Evolutionary conservation across 2,888 invertebrate genomes (phyloP).

Genomic region (Aromia moschata): DNA sequence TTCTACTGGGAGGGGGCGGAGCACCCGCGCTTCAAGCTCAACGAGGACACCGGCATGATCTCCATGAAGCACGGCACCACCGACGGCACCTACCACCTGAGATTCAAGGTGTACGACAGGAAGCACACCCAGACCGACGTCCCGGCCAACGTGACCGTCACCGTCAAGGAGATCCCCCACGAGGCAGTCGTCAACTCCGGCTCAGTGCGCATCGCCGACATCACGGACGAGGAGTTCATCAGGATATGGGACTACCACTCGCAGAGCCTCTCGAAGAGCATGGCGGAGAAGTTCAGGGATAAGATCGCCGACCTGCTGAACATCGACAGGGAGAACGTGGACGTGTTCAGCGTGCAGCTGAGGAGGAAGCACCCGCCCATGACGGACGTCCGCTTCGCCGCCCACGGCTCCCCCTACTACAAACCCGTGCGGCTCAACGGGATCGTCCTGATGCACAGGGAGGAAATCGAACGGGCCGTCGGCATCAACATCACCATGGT

Average conservation of each 20-base stretch:
- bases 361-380: conserved; percentile 86
- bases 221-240: conserved; percentile 96
- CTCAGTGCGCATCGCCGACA: conserved; percentile 90
- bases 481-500: conserved; percentile 98
- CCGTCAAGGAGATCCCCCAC: conserved; percentile 92
- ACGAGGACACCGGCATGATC: conserved; percentile 94
- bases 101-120: conserved; percentile 89
- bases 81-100: conserved; percentile 84
- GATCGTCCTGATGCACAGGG: conserved; percentile 90
- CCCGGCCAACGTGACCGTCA: conserved; percentile 95
- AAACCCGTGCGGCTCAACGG: conserved; percentile 95
- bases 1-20: conserved; percentile 93
- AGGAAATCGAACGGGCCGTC: conserved; percentile 93
- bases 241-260: conserved; percentile 89
- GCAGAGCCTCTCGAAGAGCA: conserved; percentile 84
- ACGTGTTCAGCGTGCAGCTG: conserved; percentile 95
- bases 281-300: conserved; percentile 88
- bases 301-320: conserved; percentile 87
- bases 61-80: conserved; percentile 93
- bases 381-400: conserved; percentile 93
- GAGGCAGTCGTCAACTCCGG: conserved; percentile 96
- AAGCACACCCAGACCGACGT: conserved; percentile 96
- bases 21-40: conserved; percentile 84
- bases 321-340: conserved; percentile 88
- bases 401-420: conserved; percentile 95